Evolutionary conservation across 2,888 invertebrate species (phyloP), one percentile per base, ranked within the genome.

Genomic region (Lucinisca nassula): DNA sequence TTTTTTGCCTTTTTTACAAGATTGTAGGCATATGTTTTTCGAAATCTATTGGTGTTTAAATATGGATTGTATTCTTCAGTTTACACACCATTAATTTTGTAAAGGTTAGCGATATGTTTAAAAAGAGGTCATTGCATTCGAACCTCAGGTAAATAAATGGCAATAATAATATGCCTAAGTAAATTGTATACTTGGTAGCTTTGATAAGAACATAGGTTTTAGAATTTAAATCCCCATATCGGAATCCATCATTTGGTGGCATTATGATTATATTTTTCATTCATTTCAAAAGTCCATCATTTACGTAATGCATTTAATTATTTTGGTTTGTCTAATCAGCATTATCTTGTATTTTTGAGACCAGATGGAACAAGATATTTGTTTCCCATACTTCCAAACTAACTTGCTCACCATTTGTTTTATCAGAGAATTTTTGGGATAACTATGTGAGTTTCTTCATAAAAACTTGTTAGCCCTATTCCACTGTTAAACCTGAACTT

Each of bases 61-160:
- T 67, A 67, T 24, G 32, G 67, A 32, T 67, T 67, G 67, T 67
- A 30, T 67, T 67, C 12, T 6, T 12, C 32, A 67, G n/a, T 67
- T 67, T 17, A 67, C 67, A 67, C 67, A 67, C 35, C 67, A 67
- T 67, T 67, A 67, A 67, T 67, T 67, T 67, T 67, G 67, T 67
- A 67, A 58, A 67, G 67, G 67, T 67, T 67, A 67, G 67, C 21
- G 67, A 67, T 67, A 67, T 67, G 67, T 35, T 67, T 67, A 35
- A 67, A 67, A 67, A 67, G 67, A 67, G 67, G 67, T 67, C 67
- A 67, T 67, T 67, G 67, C 67, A 67, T 32, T 67, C 35, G 67
- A 67, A 67, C 67, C 21, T 21, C 2, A 17, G 10, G 67, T 67
- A 67, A 67, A 67, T 67, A 67, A 67, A 67, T 67, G 67, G 67